phyloP scores from a whole-genome alignment of 1,140 invertebrate species.

The Bombus huntii region DNA sequence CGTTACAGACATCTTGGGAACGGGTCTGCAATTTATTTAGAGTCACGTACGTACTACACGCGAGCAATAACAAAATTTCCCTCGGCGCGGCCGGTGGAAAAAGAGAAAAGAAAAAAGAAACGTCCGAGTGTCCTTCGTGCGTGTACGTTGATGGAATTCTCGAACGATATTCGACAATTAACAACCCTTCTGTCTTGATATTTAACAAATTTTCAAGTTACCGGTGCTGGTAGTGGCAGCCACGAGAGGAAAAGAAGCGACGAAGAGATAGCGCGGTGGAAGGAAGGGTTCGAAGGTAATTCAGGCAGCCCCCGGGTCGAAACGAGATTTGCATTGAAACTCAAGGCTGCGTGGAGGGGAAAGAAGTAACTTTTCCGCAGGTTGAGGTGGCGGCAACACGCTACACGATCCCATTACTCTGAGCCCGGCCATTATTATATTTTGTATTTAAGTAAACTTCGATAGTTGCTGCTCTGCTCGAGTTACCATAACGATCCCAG shows the following conservation, averaged over 20 bases:
- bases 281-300: conserved; percentile 6
- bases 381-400: conserved; percentile 9
- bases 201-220: not conserved
- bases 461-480: conserved; percentile 48
- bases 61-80: not conserved
- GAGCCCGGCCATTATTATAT: conserved; percentile 62
- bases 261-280: not conserved
- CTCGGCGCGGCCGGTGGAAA: not conserved
- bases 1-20: not conserved
- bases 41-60: not conserved
- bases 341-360: not conserved
- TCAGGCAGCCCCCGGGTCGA: not conserved
- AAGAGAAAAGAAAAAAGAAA: not conserved
- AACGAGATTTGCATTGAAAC: conserved; percentile 65
- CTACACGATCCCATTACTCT: conserved; percentile 52
- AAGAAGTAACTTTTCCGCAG: conserved; percentile 46
- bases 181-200: not conserved
- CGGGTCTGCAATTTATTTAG: not conserved
- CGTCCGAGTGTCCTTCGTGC: too few species aligned
- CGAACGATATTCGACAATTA: not conserved
- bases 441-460: conserved; percentile 68
- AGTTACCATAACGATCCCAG: conserved; percentile 27
- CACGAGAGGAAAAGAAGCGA: too few species aligned
- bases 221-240: not conserved
- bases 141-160: not conserved